Conservation (phyloP, 2,113 vertebrate species). For the Gorsachius goisagi region DNA sequence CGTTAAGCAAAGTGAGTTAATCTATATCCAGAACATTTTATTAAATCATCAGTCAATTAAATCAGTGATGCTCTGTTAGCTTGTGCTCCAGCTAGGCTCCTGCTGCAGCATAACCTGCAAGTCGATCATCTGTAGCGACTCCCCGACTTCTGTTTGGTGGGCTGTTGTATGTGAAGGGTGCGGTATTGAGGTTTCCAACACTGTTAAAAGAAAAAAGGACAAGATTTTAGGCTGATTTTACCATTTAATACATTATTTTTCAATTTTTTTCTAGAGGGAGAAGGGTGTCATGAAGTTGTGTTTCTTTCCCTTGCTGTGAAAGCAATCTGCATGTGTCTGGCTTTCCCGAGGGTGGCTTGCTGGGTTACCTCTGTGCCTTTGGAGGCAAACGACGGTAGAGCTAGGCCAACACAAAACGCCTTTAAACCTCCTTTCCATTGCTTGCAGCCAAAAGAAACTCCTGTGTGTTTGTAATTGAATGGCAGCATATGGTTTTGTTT, state of each 20-base stretch:
- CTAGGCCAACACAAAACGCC: not conserved
- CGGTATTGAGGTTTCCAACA: not conserved
- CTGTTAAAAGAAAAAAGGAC: not conserved
- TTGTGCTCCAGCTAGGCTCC: not conserved
- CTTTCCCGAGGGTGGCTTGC: not conserved
- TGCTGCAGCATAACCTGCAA: not conserved
- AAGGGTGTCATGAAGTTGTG: not conserved
- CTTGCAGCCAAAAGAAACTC: not conserved
- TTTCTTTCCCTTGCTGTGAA: not conserved
- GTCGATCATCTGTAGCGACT: not conserved
- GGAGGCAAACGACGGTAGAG: fast-evolving
- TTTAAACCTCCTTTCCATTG: not conserved
- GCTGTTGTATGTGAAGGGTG: not conserved
- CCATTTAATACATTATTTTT: not conserved
- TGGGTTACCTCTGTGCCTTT: not conserved
- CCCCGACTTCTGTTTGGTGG: not conserved
- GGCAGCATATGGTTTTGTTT: slow-evolving; percentile 46
- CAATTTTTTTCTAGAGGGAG: not conserved
- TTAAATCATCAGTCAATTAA: slow-evolving; percentile 61
- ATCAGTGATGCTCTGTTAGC: not conserved
- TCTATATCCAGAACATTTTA: slow-evolving; percentile 54
- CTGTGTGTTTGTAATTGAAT: not conserved
- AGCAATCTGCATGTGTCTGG: fast-evolving
- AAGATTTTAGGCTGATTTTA: not conserved
- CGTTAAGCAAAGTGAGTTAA: slow-evolving; percentile 11